These are phyloP conservation scores for Tetraneura akinire DNA, from an alignment of 1,140 invertebrate genomes.

Conservation along the genomic window DNA sequence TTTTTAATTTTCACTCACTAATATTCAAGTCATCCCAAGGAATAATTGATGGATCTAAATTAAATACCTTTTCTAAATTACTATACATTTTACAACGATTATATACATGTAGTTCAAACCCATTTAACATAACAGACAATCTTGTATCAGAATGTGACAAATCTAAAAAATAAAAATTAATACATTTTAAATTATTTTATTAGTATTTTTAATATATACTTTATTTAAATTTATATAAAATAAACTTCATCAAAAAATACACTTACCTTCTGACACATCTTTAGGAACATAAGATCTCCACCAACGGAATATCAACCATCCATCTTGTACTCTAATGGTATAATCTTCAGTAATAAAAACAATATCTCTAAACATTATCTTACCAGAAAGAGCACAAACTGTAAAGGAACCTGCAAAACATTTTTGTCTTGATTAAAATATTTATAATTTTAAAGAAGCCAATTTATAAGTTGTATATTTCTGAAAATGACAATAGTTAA, in stretches of 20 bases:
- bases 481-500: no score
- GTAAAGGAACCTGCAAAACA: constrained; percentile 83
- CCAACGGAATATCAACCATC: constrained; percentile 96
- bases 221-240: constrained; percentile 21
- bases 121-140: constrained; percentile 90
- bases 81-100: constrained; percentile 89
- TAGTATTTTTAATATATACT: no score
- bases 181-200: not conserved
- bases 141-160: constrained; percentile 93
- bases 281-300: constrained; percentile 94
- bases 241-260: not conserved
- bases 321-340: constrained; percentile 91
- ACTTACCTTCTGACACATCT: constrained; percentile 87
- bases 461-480: no score
- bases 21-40: constrained; percentile 59
- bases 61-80: constrained; percentile 86
- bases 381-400: constrained; percentile 91
- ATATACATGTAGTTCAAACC: constrained; percentile 94
- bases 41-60: constrained; percentile 76
- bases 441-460: no score
- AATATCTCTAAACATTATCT: constrained; percentile 98
- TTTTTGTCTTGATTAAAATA: not conserved
- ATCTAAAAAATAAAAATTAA: constrained; percentile 65
- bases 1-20: constrained; percentile 31
- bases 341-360: constrained; percentile 94